Base-by-base conservation (phyloP, 2,113 vertebrate species). In the Leucopsar rothschildi region DNA sequence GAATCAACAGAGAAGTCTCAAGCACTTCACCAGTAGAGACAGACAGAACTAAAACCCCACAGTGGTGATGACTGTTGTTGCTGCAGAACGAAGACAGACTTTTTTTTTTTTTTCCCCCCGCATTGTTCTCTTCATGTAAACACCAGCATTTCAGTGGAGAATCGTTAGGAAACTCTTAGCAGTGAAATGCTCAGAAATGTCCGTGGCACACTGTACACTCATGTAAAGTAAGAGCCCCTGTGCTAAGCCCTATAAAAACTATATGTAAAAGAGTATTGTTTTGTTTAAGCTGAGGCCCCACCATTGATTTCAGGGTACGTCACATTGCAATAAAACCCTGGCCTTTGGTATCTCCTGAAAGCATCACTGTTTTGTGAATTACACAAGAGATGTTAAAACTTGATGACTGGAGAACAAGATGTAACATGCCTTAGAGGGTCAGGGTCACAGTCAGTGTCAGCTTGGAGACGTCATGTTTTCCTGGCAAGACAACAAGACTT, bases 351-450 rank as follows among this genome's bases (percentile, higher is more conserved):
- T 93, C 90, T 94, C 78, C 90, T 86, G 93, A 61, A 92, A 77
- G 71, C 93, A 86, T 94, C 79, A 37, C 75, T 92, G 59, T 45
- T 69, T 3, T 47, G n/a, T 1, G 13, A 92, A 82, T 96, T 86
- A 45, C 88, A 78, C 88, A 93, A 88, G 40, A 90, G 91, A 75
- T 0, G 2, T 91, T 95, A 86, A 84, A 93, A 49, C 40, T 47
- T 78, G 69, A 86, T 78, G 90, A 61, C 82, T 81, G 90, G 28
- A 93, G 93, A 95, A 95, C 93, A 81, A 96, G 80, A 90, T 78
- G 93, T 96, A 96, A 94, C 93, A 53, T 94, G 69, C 92, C 86
- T 73, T 88, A 86, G 72, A 88, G 95, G n/a, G 76, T 91, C 90
- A 86, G 85, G 93, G 93, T 93, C 85, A 88, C 8, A 40, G 66